phyloP scores from a whole-genome alignment of 2,797 vertebrate genomes.

The Hyperoplus immaculatus region DNA sequence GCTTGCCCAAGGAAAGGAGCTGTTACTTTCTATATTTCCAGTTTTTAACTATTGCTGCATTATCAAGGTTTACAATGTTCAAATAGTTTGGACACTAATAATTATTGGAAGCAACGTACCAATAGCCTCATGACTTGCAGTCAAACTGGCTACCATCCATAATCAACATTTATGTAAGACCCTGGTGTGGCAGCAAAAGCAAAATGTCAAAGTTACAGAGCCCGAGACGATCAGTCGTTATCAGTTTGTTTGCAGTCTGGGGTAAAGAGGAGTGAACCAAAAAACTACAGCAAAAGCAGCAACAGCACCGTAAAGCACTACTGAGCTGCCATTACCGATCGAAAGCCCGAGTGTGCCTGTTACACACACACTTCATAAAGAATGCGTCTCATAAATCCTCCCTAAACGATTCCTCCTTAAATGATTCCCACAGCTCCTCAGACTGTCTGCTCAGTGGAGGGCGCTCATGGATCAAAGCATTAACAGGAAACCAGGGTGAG shows the following conservation, averaged over 20 bases:
- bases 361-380: constrained; percentile 62
- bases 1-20: too few relatives aligned
- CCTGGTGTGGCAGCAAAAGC: background rate
- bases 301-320: constrained; percentile 46
- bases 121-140: background rate
- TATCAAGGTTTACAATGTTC: background rate
- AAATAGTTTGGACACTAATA: background rate
- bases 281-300: constrained; percentile 55
- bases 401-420: constrained; percentile 76
- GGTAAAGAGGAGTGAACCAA: constrained; percentile 36
- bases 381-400: constrained; percentile 78
- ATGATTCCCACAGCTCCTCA: constrained; percentile 74
- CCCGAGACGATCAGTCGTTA: constrained; percentile 38
- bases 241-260: constrained; percentile 39
- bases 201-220: constrained; percentile 25
- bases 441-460: constrained; percentile 75
- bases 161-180: constrained; percentile 12
- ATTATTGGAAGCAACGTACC: background rate
- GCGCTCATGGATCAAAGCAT: constrained; percentile 81
- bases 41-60: too few relatives aligned
- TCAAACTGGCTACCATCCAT: constrained; percentile 14
- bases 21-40: too few relatives aligned
- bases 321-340: constrained; percentile 58
- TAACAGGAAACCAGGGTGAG: constrained; percentile 66
- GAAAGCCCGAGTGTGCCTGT: constrained; percentile 58